Evolutionary conservation across 2,888 invertebrate genomes (phyloP).

Genomic region (Acleris cristana): DNA sequence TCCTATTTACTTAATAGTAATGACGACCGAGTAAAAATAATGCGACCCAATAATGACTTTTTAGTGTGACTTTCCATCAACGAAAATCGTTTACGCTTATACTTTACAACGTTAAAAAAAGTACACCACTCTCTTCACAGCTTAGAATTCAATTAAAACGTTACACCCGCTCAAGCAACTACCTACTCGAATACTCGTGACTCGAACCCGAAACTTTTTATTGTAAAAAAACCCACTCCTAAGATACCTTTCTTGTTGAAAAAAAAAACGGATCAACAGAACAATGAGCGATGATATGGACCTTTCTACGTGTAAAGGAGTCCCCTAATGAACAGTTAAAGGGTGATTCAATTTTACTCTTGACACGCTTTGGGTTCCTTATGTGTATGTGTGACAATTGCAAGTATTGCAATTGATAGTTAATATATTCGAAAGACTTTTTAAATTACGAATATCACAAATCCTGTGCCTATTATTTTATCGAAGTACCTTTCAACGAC

Average conservation of each 20-base stretch:
- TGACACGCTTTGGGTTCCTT: no score
- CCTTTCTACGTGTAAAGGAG: constrained; percentile 49
- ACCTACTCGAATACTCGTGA: constrained; percentile 66
- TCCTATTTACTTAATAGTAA: no score
- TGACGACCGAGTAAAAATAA: no score
- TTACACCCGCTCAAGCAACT: constrained; percentile 63
- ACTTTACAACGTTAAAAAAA: constrained; percentile 44
- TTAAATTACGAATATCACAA: no score
- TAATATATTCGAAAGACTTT: no score
- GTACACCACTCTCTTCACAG: constrained; percentile 68
- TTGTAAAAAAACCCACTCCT: constrained; percentile 57
- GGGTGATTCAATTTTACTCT: no score
- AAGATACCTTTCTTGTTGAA: constrained; percentile 49
- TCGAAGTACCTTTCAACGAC: no score
- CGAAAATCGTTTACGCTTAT: neutral
- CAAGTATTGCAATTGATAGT: no score
- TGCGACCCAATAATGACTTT: no score
- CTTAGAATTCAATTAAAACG: constrained; percentile 82
- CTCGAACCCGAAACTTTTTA: constrained; percentile 76
- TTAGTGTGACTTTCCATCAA: neutral
- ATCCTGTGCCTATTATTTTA: no score
- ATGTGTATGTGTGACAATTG: no score
- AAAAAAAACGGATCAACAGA: constrained; percentile 55
- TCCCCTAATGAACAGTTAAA: neutral
- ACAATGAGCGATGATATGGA: constrained; percentile 65